phyloP scores from a whole-genome alignment of 2,888 invertebrate species.

The Deroplatys truncata region DNA sequence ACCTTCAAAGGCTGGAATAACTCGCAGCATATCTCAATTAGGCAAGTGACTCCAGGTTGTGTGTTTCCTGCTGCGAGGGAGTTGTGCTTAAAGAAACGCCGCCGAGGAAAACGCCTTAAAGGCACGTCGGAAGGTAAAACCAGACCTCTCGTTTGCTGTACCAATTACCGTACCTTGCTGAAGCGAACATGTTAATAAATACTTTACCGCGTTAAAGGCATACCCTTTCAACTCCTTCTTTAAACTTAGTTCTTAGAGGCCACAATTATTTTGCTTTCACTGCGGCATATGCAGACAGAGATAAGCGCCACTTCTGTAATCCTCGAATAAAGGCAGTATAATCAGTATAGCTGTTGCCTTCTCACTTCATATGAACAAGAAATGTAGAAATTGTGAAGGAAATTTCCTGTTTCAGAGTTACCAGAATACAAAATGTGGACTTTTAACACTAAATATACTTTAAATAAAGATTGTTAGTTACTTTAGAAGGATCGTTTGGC shows the following conservation, averaged over 20 bases:
- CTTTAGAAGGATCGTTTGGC: too few species aligned
- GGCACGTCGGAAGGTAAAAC: neutral
- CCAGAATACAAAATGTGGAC: too few species aligned
- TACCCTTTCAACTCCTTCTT: neutral
- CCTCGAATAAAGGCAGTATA: neutral
- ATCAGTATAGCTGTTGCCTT: neutral
- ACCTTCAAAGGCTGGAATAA: neutral
- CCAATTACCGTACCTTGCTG: slow-evolving; percentile 1
- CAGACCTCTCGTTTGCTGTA: neutral
- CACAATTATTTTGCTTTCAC: neutral
- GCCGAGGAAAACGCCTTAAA: neutral
- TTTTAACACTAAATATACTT: too few species aligned
- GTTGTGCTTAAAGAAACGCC: neutral
- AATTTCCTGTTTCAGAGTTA: too few species aligned
- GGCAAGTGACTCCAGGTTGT: neutral
- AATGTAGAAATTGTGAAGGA: too few species aligned
- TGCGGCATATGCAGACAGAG: neutral
- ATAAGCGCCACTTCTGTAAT: neutral
- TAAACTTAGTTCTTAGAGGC: neutral
- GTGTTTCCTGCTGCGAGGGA: neutral
- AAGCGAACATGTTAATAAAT: slow-evolving; percentile 8
- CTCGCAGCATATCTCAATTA: neutral
- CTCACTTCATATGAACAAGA: neutral
- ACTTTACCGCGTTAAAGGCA: slow-evolving; percentile 6
- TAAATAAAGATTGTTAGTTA: too few species aligned